Evolutionary conservation across 1,140 invertebrate species (phyloP), one percentile per base, ranked within the genome.

Genomic region (Trachymyrmex septentrionalis): DNA sequence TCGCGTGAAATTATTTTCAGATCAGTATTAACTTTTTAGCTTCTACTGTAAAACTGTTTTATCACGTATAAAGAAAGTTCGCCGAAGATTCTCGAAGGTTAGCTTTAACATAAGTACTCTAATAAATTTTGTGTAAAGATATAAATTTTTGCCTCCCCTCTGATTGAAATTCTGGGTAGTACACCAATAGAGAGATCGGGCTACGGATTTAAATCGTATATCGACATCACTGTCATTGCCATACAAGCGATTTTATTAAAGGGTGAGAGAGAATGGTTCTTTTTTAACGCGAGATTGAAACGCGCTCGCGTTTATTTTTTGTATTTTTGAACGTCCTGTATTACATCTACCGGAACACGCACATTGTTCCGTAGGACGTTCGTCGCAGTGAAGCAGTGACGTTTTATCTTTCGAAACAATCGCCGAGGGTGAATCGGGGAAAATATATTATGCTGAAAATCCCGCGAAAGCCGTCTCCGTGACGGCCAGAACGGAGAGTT

Each of bases 391-490:
- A 77, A 78, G 61, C 38, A 34, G 53, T 50, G 38, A 77, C 59
- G 27, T 61, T 80, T 67, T 38, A 21, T 53, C 76, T 53, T 16
- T 14, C 48, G 10, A 21, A 24, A 53, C 61, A 53, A 21, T 21
- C 61, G 7, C 12, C 38, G 30, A 19, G 21, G 10, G 38, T 50
- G 7, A 6, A 66, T 30, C 24, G 57, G 27, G 19, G 66, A 64
- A 63, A 66, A 53, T 73, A 59, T 30, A 71, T 19, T 48, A 44
- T 16, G 67, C 38, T 59, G 24, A 59, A 84, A 84, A 76, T 21
- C 30, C 21, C n/a, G 55, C 24, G 69, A n/a, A 66, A 78, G 59
- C 38, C 44, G 19, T 2, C 4, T 27, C 34, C 9, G 16, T 3
- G 69, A 30, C 2, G 12, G 9, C 27, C 14, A 21, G 66, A 24